Base-by-base conservation (phyloP, 2,888 invertebrate species). In the Teinopalpus imperialis region DNA sequence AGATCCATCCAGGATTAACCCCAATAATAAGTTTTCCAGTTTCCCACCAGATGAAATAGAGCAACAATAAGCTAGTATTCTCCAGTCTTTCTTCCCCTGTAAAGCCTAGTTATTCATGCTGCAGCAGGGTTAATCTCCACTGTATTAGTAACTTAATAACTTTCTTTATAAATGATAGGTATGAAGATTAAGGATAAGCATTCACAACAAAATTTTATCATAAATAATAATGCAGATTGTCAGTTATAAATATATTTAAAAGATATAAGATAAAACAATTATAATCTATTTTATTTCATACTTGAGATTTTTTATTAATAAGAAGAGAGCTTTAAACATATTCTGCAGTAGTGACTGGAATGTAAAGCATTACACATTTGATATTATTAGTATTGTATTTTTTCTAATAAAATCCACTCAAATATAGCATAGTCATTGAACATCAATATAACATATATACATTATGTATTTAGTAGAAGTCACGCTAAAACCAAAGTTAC, bases 231-330 rank as follows among this genome's bases (percentile, higher is more conserved):
- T n/a, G n/a, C n/a, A n/a, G n/a, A n/a, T n/a, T n/a, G n/a, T 4
- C 30, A 23, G 9, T 40, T 30, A 40, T 30, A 30, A 30, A 40
- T 31, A 30, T 40, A 40, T 40, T 40, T 40, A 18, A 40, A 40
- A 40, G 40, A 29, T 40, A 40, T 30, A 21, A 39, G 13, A 30
- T 7, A 27, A 27, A 30, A 40, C 6, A 18, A 20, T n/a, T 14
- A 21, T 23, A 35, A 8, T 14, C 13, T 40, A 13, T 26, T 12
- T n/a, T 20, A 20, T 0, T n/a, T 21, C 7, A 18, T 9, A 21
- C 4, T 13, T 40, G 29, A 39, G 39, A 39, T 5, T 37, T 30
- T 29, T 27, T 8, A 39, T 12, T 21, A 13, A 6, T 30, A 16
- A 21, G 8, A 13, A 24, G 13, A 29, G 18, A 29, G 26, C 12